A percentile compares a stretch with the other conserved stretches of the same genome.
phyloP scores from a whole-genome alignment of 2,888 invertebrate genomes.

The Eupithecia subfuscata region DNA sequence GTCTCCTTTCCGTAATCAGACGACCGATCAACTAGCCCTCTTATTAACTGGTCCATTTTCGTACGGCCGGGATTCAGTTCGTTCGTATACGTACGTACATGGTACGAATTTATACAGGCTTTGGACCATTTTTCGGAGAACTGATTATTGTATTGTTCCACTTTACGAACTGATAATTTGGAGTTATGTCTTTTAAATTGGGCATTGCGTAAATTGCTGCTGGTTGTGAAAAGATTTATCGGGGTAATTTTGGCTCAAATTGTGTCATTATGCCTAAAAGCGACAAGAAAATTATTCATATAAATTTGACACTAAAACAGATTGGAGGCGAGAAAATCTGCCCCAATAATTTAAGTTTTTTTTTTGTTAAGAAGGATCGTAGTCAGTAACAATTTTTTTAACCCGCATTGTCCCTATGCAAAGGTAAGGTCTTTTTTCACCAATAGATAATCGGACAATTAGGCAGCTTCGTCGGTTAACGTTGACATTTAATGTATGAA shows the following conservation, averaged over 20 bases:
- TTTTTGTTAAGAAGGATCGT: background rate
- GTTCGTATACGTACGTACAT: conserved; percentile 39
- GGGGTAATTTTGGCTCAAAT: conserved; percentile 10
- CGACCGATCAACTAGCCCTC: conserved; percentile 40
- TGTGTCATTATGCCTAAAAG: conserved; percentile 10
- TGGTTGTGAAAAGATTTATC: conserved; percentile 26
- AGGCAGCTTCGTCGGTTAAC: too few species aligned
- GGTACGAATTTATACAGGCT: conserved; percentile 45
- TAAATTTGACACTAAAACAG: background rate
- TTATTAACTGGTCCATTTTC: conserved; percentile 45
- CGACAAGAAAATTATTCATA: conserved; percentile 28
- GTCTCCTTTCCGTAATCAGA: conserved; percentile 8
- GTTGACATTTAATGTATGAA: too few species aligned
- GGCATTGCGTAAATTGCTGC: conserved; percentile 31
- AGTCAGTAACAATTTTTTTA: background rate
- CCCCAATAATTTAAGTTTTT: background rate
- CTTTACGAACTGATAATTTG: conserved; percentile 40
- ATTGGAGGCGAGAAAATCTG: background rate
- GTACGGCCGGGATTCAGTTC: conserved; percentile 32
- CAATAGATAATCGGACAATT: too few species aligned
- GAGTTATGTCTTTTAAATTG: conserved; percentile 37
- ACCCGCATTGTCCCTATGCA: background rate
- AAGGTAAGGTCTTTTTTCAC: too few species aligned
- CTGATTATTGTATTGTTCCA: conserved; percentile 44
- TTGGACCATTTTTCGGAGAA: conserved; percentile 45